Base-by-base conservation (phyloP, 2,888 invertebrate genomes). In the Leptinotarsa rubiginosa region DNA sequence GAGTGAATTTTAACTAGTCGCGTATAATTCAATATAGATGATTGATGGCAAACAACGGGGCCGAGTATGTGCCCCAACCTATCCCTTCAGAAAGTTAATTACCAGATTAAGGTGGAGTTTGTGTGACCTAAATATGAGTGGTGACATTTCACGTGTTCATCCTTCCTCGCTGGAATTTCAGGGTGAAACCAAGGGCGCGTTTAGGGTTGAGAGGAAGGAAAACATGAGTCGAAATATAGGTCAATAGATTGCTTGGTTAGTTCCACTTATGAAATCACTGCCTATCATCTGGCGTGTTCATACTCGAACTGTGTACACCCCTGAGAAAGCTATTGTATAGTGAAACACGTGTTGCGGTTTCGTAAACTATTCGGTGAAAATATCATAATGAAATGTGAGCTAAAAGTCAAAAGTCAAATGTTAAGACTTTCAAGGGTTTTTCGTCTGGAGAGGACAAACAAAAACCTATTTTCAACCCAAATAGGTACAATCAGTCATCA, bases 21-120 rank as follows among this genome's bases (percentile, higher is more conserved):
- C 18, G 41, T 15, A 62, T 16, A 62, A 62, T n/a, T n/a, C n/a
- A 62, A 62, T 62, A 31, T 41, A 62, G 20, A 62, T n/a, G 62
- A 62, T 62, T 16, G 31, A 31, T 31, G 5, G 25, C 25, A 18
- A 62, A 62, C 25, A 31, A 15, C 31, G 62, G 10, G 15, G n/a
- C 62, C 62, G 31, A n/a, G 7, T n/a, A 31, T n/a, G 4, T 4
- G n/a, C 41, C 18, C 15, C 41, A n/a, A 62, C 62, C 62, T 62
- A 25, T 41, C 41, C 41, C 25, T 62, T 25, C 4, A 22, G 2
- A 20, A 56, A 56, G 1, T 56, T 10, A 15, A 56, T 22, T 20
- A 56, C 20, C 20, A 22, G 4, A 56, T 25, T 56, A 12, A 56
- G 56, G 56, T 56, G 56, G 22, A 22, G 56, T 25, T 31, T 31